A percentile compares a stretch with the other conserved stretches of the same genome.
These are phyloP conservation scores for Laticauda colubrina DNA, from an alignment of 2,113 vertebrate species.

Conservation along the genomic window DNA sequence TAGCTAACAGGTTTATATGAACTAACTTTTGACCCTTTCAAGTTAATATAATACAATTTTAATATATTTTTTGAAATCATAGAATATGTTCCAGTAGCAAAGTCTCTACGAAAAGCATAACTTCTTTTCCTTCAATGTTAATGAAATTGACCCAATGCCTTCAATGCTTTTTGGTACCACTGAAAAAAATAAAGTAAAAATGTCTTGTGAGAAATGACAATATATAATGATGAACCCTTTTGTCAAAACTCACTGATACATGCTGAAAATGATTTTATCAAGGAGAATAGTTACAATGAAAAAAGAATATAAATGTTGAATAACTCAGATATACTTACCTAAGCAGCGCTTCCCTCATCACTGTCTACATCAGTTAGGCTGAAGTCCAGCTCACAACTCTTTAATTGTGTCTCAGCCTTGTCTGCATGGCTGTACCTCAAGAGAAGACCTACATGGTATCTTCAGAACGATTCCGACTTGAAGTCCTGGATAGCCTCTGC, in stretches of 20 bases:
- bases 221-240: neutral
- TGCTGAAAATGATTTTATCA: neutral
- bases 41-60: neutral
- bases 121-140: neutral
- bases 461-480: neutral
- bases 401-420: neutral
- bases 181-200: neutral
- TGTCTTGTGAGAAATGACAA: neutral
- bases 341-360: neutral
- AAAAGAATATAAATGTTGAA: neutral
- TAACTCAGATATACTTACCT: neutral
- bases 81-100: neutral
- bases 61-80: neutral
- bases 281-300: neutral
- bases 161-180: neutral
- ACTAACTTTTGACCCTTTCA: neutral
- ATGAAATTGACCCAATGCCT: neutral
- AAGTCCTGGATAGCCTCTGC: neutral
- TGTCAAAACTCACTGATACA: neutral
- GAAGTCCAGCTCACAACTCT: neutral
- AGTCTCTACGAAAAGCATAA: neutral
- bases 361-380: neutral
- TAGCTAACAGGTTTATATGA: neutral
- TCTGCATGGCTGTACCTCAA: neutral
- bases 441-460: neutral